A percentile compares a stretch with the other conserved stretches of the same genome.
Evolutionary conservation across 2,797 vertebrate genomes (phyloP).

Genomic region (Tinamus major): DNA sequence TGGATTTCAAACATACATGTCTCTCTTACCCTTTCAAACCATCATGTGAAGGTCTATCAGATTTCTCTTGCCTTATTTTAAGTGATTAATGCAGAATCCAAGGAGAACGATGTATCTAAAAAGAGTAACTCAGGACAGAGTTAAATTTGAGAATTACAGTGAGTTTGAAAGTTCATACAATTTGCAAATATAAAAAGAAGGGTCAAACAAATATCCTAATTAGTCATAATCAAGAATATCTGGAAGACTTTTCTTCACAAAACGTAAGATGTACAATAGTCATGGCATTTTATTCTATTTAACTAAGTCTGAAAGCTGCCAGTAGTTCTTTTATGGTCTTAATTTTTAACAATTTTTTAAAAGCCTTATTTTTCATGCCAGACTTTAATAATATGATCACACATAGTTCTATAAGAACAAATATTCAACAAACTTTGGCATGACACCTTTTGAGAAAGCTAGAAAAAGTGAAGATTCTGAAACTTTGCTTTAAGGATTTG

Average conservation of each 20-base stretch:
- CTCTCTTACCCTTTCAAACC: constrained; percentile 13
- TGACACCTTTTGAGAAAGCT: background rate
- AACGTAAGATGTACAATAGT: background rate
- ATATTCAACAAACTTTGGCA: background rate
- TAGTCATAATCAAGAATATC: background rate
- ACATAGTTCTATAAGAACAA: background rate
- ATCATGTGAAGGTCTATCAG: background rate
- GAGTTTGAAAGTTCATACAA: background rate
- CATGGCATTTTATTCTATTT: background rate
- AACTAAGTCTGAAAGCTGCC: background rate
- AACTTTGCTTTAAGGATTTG: background rate
- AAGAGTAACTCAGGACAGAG: background rate
- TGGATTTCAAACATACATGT: constrained; percentile 34
- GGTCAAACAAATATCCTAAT: background rate
- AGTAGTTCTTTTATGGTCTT: background rate
- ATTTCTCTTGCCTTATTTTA: constrained; percentile 22
- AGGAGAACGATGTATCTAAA: constrained; percentile 21
- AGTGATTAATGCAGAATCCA: constrained; percentile 1
- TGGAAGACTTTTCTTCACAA: background rate
- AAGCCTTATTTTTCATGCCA: background rate
- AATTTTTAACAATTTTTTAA: background rate
- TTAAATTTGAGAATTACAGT: too few species aligned
- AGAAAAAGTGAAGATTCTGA: background rate
- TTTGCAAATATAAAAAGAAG: constrained; percentile 22
- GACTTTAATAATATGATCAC: background rate